These are phyloP conservation scores for Drosophila flavopinicola DNA, from an alignment of 2,888 invertebrate genomes.

Conservation along the genomic window DNA sequence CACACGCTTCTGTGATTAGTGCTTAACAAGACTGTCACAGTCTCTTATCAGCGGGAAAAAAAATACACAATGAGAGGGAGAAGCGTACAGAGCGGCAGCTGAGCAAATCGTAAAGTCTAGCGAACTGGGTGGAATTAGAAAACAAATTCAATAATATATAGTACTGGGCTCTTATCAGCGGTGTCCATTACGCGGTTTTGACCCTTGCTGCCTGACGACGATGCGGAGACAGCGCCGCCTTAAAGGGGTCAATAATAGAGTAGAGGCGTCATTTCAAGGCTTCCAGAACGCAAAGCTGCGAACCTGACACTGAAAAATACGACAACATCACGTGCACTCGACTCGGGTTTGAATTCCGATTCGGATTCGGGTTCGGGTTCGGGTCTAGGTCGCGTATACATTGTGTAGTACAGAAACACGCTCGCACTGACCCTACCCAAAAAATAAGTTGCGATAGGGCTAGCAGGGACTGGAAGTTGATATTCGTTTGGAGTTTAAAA, in stretches of 20 bases:
- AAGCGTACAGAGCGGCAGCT: constrained; percentile 6
- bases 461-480: too few relatives aligned
- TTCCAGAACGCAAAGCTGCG: constrained; percentile 34
- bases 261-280: constrained; percentile 42
- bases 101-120: constrained; percentile 39
- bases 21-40: constrained; percentile 4
- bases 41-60: constrained; percentile 63
- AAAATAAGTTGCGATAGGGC: too few relatives aligned
- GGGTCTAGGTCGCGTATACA: neutral
- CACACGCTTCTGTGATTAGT: constrained; percentile 47
- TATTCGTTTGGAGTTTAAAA: too few relatives aligned
- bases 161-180: constrained; percentile 56
- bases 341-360: neutral
- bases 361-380: neutral
- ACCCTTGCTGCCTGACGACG: constrained; percentile 49
- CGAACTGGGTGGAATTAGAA: constrained; percentile 45
- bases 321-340: constrained; percentile 60
- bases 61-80: constrained; percentile 40
- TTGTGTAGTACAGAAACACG: too few relatives aligned
- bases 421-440: constrained; percentile 52
- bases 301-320: constrained; percentile 71
- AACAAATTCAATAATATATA: constrained; percentile 62
- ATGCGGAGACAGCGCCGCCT: constrained; percentile 4
- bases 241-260: constrained; percentile 61
- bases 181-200: constrained; percentile 55